A percentile compares a stretch with the other conserved stretches of the same genome.
Evolutionary conservation across 2,888 invertebrate genomes (phyloP).

Genomic region (Phyllotreta striolata): DNA sequence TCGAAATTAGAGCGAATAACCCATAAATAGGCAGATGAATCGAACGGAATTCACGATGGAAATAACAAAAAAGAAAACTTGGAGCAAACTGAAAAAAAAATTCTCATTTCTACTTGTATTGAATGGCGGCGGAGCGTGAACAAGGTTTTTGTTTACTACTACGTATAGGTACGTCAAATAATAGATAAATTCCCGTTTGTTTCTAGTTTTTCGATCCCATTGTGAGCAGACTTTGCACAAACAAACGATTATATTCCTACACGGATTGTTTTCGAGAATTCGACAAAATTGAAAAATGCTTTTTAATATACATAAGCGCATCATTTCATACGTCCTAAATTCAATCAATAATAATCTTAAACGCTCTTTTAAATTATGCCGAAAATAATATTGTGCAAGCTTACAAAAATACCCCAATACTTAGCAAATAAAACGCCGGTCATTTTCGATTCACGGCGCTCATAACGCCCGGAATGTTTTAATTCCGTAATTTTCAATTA

Average conservation of each 20-base stretch:
- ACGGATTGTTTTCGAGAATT: too few species aligned
- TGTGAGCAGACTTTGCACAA: background rate
- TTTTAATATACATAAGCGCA: too few species aligned
- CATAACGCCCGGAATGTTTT: slow-evolving; percentile 14
- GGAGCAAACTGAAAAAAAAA: slow-evolving; percentile 7
- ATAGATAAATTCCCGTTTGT: slow-evolving; percentile 14
- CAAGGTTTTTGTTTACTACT: slow-evolving; percentile 14
- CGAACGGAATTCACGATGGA: too few species aligned
- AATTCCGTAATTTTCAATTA: slow-evolving; percentile 29
- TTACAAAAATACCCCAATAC: too few species aligned
- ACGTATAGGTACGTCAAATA: slow-evolving; percentile 8
- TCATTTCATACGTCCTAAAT: too few species aligned
- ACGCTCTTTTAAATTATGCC: too few species aligned
- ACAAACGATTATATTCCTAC: too few species aligned
- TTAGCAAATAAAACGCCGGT: background rate
- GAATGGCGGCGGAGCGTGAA: slow-evolving; percentile 3
- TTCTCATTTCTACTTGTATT: slow-evolving; percentile 1
- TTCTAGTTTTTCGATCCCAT: slow-evolving; percentile 10
- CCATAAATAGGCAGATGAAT: too few species aligned
- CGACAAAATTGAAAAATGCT: background rate
- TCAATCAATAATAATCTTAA: too few species aligned
- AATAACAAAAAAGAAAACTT: too few species aligned
- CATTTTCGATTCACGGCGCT: slow-evolving; percentile 15
- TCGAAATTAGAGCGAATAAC: too few species aligned
- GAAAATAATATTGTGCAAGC: too few species aligned